Conservation (phyloP, 2,888 invertebrate species). For the Agrotis exclamationis region DNA sequence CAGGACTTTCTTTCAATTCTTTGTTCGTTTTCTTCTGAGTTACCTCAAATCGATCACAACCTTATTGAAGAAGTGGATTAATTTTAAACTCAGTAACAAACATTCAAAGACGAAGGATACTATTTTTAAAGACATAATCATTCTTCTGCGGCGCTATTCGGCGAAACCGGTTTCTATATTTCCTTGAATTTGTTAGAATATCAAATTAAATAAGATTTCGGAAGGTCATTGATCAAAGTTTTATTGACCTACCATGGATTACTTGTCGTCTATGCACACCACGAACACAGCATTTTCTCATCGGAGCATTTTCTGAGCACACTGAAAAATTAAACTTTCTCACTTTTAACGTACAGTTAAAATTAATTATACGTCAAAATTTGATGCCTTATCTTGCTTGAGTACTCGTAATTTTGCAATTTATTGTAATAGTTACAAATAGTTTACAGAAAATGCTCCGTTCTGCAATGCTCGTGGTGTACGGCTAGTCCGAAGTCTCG, state of each 20-base stretch:
- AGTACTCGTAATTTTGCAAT: no score
- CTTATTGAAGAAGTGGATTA: neutral
- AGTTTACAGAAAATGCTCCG: no score
- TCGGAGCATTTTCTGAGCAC: no score
- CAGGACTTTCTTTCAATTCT: neutral
- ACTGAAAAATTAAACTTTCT: no score
- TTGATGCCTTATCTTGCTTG: no score
- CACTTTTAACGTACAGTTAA: no score
- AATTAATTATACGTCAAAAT: no score
- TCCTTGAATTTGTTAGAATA: conserved; percentile 26
- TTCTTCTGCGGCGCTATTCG: conserved; percentile 24
- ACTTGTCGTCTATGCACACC: neutral
- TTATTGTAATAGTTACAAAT: no score
- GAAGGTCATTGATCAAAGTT: conserved; percentile 39
- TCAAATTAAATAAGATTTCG: conserved; percentile 11
- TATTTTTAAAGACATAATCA: conserved; percentile 23
- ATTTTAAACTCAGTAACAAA: neutral
- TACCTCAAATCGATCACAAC: neutral
- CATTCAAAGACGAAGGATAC: neutral
- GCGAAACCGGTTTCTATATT: conserved; percentile 37
- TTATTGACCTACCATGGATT: conserved; percentile 10
- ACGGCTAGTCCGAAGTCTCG: neutral
- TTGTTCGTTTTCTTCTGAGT: neutral
- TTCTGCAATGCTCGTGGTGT: no score
- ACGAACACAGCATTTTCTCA: no score